These are phyloP conservation scores for Crenuchus spilurus DNA, from an alignment of 2,797 vertebrate genomes.

Conservation along the genomic window DNA sequence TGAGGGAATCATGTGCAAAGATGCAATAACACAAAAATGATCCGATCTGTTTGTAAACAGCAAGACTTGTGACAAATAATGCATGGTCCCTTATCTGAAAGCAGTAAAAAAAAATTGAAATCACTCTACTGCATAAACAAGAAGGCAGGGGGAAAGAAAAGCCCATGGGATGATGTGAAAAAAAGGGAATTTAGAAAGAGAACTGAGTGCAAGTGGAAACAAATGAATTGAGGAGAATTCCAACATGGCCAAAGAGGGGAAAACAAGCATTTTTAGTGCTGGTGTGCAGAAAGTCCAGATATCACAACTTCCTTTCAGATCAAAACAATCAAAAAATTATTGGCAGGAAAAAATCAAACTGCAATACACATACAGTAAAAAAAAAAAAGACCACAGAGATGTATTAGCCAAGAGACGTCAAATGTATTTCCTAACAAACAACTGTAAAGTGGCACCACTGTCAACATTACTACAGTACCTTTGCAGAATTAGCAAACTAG, in stretches of 20 bases:
- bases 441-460: too few species aligned
- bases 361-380: neutral
- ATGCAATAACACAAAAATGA: too few species aligned
- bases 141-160: constrained; percentile 41
- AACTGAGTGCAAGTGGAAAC: constrained; percentile 12
- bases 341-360: neutral
- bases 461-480: neutral
- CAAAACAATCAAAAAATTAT: constrained; percentile 35
- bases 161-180: neutral
- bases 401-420: too few species aligned
- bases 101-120: neutral
- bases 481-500: neutral
- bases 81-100: neutral
- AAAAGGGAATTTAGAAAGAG: neutral
- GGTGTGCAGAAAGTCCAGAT: constrained; percentile 79
- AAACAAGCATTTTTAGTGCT: constrained; percentile 47
- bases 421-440: too few species aligned
- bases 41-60: neutral
- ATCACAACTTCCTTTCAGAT: constrained; percentile 51
- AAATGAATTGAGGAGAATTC: constrained; percentile 11
- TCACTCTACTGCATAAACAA: neutral
- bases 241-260: constrained; percentile 34
- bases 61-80: too few species aligned
- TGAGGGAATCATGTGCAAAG: neutral
- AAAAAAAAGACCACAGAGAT: neutral